phyloP scores from a whole-genome alignment of 2,113 vertebrate species.

The Cygnus buccinator region DNA sequence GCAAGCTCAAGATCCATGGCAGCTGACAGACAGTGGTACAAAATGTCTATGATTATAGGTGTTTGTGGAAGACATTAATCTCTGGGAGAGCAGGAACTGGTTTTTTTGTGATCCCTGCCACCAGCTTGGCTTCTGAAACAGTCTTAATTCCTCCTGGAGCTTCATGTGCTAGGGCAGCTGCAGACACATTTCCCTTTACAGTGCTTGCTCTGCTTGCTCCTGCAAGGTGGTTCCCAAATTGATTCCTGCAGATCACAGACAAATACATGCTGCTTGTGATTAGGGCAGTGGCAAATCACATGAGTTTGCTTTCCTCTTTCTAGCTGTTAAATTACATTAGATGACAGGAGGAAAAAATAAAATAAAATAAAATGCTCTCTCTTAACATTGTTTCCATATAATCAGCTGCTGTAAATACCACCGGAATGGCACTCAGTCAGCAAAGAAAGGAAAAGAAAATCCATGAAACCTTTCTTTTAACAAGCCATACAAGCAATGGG shows the following conservation, averaged over 20 bases:
- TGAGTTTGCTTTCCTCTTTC: not conserved
- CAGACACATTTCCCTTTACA: not conserved
- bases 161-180: not conserved
- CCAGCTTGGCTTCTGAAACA: not conserved
- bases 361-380: not conserved
- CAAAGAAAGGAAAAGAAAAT: not conserved
- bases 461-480: not conserved
- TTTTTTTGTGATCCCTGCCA: not conserved
- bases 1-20: not conserved
- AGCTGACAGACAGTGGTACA: not conserved
- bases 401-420: not conserved
- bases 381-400: not conserved
- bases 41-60: not conserved
- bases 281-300: not conserved
- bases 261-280: not conserved
- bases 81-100: not conserved
- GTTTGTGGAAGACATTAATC: not conserved
- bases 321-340: not conserved
- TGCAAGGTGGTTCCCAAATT: not conserved
- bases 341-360: not conserved
- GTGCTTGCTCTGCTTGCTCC: not conserved
- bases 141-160: not conserved
- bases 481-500: not conserved
- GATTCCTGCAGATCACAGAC: not conserved
- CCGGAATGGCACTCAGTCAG: not conserved